Base-by-base conservation (phyloP, 2,797 vertebrate genomes). In the Alouatta caraya region DNA sequence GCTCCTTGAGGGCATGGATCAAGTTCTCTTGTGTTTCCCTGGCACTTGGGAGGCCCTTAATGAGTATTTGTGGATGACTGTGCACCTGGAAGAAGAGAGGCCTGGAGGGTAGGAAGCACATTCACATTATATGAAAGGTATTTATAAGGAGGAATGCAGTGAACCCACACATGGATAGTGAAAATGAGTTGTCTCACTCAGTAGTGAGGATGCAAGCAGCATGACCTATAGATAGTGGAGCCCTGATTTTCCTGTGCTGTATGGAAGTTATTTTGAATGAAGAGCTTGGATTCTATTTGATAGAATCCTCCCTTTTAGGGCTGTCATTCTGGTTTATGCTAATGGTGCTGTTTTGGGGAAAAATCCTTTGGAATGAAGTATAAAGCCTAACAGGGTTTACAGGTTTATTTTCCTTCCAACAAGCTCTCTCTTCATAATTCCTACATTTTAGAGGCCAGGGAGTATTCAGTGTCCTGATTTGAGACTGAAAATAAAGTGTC, bases 401-500 rank as follows among this genome's bases (percentile, higher is more conserved):
- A 96, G 96, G 94, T 96, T 97, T 96, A 52, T 97, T 97, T 97
- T 96, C 70, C 93, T 96, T 67, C 88, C 90, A 91, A 52, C 88
- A 93, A 94, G 44, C 83, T 90, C 75, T 90, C 73, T 96, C 81
- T 96, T 96, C 94, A 81, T 96, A 90, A 93, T 90, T 93, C 93
- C 72, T 93, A 73, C 59, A 72, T 97, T 94, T 97, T 92, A 94
- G 97, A 97, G 95, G 81, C 52, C 50, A 44, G 95, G 86, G 90
- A 93, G 86, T 96, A 97, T 98, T 97, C 94, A 87, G 57, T 97
- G 96, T 96, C 97, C 91, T 94, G 92, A 94, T 95, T 92, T 93
- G 92, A 96, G 96, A 73, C 82, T 79, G 94, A 92, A 97, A 97
- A 93, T 92, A 93, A 94, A 96, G 97, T 97, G 85, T 98, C 90